Conservation (phyloP, 2,888 invertebrate species). For the Megastigmus dorsalis region DNA sequence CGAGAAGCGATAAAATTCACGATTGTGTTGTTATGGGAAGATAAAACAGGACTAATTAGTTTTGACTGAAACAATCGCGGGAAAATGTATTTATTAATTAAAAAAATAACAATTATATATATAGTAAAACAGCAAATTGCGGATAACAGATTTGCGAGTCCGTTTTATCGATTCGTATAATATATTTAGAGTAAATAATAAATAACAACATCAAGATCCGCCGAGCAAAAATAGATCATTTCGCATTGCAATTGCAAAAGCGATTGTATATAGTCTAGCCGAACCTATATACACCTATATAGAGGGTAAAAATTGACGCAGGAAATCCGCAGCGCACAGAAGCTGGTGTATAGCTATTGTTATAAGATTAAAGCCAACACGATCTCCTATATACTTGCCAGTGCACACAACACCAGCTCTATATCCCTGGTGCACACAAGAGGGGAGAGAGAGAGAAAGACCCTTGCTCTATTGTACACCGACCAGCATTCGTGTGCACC, state of each 20-base stretch:
- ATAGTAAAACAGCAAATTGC: no score
- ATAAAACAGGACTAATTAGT: background rate
- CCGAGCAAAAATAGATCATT: background rate
- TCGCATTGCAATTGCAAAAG: background rate
- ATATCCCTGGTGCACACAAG: background rate
- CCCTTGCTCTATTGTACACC: constrained; percentile 7
- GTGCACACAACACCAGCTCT: background rate
- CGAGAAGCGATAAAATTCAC: background rate
- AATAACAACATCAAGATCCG: background rate
- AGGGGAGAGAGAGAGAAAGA: constrained; percentile 1
- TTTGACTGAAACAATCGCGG: background rate
- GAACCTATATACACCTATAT: background rate
- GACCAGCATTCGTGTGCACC: background rate
- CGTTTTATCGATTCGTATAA: no score
- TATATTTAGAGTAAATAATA: no score
- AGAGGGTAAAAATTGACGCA: constrained; percentile 8
- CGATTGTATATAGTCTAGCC: background rate
- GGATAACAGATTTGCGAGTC: no score
- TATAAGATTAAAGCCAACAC: constrained; percentile 4
- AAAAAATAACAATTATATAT: no score
- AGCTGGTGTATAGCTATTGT: constrained; percentile 2
- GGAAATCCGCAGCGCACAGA: constrained; percentile 19
- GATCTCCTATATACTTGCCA: background rate
- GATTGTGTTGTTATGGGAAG: background rate
- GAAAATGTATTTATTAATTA: no score